Conservation (phyloP, 2,888 invertebrate genomes). For the Trissolcus japonicus region DNA sequence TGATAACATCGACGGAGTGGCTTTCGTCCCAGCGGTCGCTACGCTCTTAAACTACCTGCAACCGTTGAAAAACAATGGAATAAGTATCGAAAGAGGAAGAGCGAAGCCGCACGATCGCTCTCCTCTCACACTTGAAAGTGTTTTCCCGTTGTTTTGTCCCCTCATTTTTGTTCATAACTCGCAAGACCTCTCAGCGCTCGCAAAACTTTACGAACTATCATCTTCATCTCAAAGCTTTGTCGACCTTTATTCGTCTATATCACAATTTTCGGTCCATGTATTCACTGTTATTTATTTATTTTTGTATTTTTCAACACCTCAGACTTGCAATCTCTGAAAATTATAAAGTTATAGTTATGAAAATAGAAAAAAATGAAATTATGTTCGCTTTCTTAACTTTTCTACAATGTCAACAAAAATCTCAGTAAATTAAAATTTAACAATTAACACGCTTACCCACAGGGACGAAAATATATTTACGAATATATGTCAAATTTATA, state of each 20-base stretch:
- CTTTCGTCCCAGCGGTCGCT: constrained; percentile 43
- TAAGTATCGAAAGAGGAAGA: constrained; percentile 44
- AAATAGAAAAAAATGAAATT: no score
- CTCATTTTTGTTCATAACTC: constrained; percentile 52
- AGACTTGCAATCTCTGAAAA: no score
- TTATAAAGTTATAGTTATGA: no score
- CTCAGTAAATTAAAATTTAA: no score
- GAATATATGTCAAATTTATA: no score
- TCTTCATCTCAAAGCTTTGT: constrained; percentile 21
- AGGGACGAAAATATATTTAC: no score
- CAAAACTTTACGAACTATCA: constrained; percentile 31
- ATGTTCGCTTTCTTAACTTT: no score
- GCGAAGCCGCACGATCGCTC: constrained; percentile 36
- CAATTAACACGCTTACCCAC: no score
- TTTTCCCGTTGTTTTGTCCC: constrained; percentile 45
- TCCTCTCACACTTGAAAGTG: constrained; percentile 42
- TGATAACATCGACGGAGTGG: constrained; percentile 49
- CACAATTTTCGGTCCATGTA: constrained; percentile 4
- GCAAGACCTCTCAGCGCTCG: constrained; percentile 31
- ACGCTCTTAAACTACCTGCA: constrained; percentile 51
- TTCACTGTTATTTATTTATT: constrained; percentile 17
- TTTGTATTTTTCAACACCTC: neutral
- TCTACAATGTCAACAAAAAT: no score
- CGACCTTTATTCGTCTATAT: constrained; percentile 11
- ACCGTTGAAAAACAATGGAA: constrained; percentile 52